Base-by-base conservation (phyloP, 2,797 vertebrate genomes). In the Spinibarbus caldwelli region DNA sequence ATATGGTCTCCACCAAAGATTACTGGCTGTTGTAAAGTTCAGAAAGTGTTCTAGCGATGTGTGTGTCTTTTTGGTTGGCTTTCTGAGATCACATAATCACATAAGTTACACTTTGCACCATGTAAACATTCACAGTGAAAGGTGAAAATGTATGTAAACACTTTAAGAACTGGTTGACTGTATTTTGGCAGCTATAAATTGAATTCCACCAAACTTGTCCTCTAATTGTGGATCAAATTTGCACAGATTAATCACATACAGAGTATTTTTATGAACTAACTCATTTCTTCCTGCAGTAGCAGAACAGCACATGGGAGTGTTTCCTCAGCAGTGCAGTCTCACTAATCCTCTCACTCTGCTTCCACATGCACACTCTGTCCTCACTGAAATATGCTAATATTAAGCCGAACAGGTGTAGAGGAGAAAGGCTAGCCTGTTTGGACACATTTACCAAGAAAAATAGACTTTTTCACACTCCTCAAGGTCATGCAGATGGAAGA, bases 371-470 rank as follows among this genome's bases (percentile, higher is more conserved):
- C 49, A 59, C 75, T 23, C 75, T 45, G 49, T 77, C 62, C 82
- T 77, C 34, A 67, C 26, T 71, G 64, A 85, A 78, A 78, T 78
- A 85, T 85, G 83, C 76, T 78, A 85, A 86, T 86, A 86, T 80
- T 76, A 73, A 73, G 68, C 57, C 4, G 54, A 80, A 81, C 77
- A 86, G 84, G 78, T 80, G 71, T 81, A 86, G n/a, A n/a, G 80
- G 62, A 83, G 73, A 86, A 77, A 72, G 73, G 80, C 23, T 68
- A 80, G 36, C 7, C 59, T 73, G 75, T 83, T 86, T 79, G 52
- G 75, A 79, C 72, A 70, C 26, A 45, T 59, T 86, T 78, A 36
- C 29, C 31, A n/a, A 64, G 43, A 62, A 29, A 83, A 83, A 72
- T 43, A 54, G 59, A 52, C 85, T 82, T 43, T 82, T 80, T 86